Base-by-base conservation (phyloP, 2,888 invertebrate genomes). In the Parasteatoda lunata region DNA sequence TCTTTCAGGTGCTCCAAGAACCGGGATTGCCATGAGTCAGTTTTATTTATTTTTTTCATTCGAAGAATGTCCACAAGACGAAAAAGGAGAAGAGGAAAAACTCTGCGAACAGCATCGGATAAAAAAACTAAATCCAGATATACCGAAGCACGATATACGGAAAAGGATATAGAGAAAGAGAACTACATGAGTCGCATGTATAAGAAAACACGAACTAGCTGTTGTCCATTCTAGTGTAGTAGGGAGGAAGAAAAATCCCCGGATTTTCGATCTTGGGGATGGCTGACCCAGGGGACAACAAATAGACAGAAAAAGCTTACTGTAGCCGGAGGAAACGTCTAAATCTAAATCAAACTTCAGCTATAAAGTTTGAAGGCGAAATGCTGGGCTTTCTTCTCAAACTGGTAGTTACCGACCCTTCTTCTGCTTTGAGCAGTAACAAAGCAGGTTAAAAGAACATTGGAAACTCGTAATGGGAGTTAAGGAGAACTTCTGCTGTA, bases 301-400 rank as follows among this genome's bases (percentile, higher is more conserved):
- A 82, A 81, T 75, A 75, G 76, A 69, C 15, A 49, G 70, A 82
- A 82, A 73, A 73, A 81, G 81, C 68, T 81, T 81, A 68, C 47
- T n/a, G 68, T 68, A 45, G 72, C 65, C 45, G 47, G 75, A 77
- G 82, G 82, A 82, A 82, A 82, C 70, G 82, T 70, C 54, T 69
- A n/a, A 49, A 51, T 45, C 76, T 70, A 82, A 82, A 80, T 80
- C 80, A 80, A 80, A 80, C 72, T 52, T 49, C 45, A 54, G 80
- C 80, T 71, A 80, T 80, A 80, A 80, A 80, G 64, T 72, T 80
- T 71, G 45, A 64, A 9, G 59, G 71, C 59, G 64, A 65, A 13
- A 9, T 59, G 9, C 3, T 4, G 9, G 11, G n/a, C 9, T 13
- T 13, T 13, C 9, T 11, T 54, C 3, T 11, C 54, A 54, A 54